Evolutionary conservation across 2,888 invertebrate genomes (phyloP), one percentile per base, ranked within the genome.

Genomic region (Trichopria drosophilae): DNA sequence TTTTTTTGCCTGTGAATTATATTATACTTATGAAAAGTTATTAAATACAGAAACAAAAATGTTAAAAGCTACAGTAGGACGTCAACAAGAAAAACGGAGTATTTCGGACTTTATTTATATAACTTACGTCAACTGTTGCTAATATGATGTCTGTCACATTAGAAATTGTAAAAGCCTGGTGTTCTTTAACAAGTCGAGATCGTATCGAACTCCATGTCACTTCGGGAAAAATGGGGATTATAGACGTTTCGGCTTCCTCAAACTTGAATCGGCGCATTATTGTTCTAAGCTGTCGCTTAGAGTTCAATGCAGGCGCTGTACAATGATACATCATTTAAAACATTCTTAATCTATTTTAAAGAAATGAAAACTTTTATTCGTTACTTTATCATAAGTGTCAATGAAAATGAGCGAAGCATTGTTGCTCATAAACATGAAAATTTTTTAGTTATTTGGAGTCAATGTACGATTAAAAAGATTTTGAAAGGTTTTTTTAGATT

Each of bases 201-300:
- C 50, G 64, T 16, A 72, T 26, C 4, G 43, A 20, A 3, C 26
- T 24, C 72, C 72, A 73, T 4, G 66, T 60, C 20, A 63, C 41
- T 50, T 73, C 72, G 2, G 71, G 71, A 37, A 73, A 73, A 52
- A 31, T 34, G 4, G 68, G 68, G 10, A 69, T 23, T 3, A 72
- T 66, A 3, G 58, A 51, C 4, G 40, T 36, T 36, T 72, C 69
- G 12, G 71, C 50, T 53, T 73, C 72, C 15, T 68, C 66, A 40
- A 73, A 72, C 41, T 66, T 69, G 31, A 73, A 73, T 47, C 46
- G 63, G 47, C 55, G 63, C 18, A 70, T 62, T n/a, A 62, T 32
- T 7, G 6, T 53, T 9, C 12, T 20, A 15, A 70, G 46, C 12
- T 54, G 47, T 5, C 49, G 58, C 37, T 51, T 51, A 3, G 57